Percentiles rank a stretch among this genome's conserved stretches.
Conservation (phyloP, 2,113 vertebrate species). For the Empidonax alnorum region DNA sequence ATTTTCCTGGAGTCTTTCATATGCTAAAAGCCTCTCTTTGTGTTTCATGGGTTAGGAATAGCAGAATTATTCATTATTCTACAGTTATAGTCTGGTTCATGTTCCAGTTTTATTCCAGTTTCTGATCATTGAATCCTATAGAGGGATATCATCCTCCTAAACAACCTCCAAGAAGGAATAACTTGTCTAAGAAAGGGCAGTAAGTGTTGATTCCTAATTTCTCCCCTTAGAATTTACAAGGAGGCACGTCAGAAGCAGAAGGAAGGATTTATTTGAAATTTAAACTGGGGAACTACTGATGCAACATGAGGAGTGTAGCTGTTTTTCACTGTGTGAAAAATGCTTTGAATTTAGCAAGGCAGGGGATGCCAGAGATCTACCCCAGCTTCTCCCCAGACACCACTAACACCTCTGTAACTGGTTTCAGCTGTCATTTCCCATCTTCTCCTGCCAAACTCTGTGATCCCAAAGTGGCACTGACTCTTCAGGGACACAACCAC, state of each 20-base stretch:
- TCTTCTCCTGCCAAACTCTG: neutral
- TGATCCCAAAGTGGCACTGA: neutral
- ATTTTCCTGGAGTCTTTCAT: conserved; percentile 41
- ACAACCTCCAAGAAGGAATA: neutral
- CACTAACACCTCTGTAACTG: neutral
- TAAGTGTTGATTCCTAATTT: neutral
- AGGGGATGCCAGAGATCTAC: neutral
- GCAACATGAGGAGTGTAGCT: neutral
- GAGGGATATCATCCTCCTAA: neutral
- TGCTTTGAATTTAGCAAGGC: neutral
- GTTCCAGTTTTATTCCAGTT: conserved; percentile 32
- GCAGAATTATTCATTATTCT: conserved; percentile 41
- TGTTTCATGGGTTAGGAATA: conserved; percentile 8
- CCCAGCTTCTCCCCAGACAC: neutral
- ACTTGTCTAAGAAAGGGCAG: neutral
- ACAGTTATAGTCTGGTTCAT: neutral
- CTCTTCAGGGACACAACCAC: neutral
- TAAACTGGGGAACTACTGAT: neutral
- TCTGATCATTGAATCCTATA: neutral
- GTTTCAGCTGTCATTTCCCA: neutral
- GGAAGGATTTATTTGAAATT: neutral
- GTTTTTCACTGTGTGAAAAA: neutral
- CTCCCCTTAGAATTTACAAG: neutral
- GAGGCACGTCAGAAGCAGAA: neutral
- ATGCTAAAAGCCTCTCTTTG: conserved; percentile 20